A percentile compares a stretch with the other conserved stretches of the same genome.
Conservation (phyloP, 2,888 invertebrate species). For the Erpobdella octoculata region DNA sequence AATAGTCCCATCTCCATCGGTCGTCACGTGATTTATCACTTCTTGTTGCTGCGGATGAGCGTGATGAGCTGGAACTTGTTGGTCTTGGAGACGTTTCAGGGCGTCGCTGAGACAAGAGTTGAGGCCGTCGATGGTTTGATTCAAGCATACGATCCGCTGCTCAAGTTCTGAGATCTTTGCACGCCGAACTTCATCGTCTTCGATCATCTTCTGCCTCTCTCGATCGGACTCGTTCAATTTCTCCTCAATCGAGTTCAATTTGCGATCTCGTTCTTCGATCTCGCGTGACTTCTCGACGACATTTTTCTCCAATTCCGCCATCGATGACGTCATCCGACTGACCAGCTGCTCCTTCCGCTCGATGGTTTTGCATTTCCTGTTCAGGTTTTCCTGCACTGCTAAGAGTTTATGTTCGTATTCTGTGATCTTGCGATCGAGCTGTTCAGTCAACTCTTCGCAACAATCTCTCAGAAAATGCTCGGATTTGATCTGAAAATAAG, state of each 20-base stretch:
- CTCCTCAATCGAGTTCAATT: neutral
- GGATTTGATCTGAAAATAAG: no score
- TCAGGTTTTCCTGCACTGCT: neutral
- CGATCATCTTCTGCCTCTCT: neutral
- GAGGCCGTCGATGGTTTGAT: no score
- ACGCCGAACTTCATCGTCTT: neutral
- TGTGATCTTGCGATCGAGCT: neutral
- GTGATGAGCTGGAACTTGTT: no score
- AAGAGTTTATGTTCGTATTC: neutral
- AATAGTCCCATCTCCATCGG: no score
- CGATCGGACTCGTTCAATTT: neutral
- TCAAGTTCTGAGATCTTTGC: neutral
- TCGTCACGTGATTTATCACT: no score
- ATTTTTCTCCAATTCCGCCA: neutral
- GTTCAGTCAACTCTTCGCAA: neutral
- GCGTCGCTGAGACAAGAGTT: no score
- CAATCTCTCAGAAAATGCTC: no score
- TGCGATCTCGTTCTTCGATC: neutral
- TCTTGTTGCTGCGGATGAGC: no score
- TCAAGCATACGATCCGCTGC: no score
- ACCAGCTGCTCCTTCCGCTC: constrained; percentile 6
- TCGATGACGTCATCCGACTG: neutral
- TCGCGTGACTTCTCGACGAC: neutral
- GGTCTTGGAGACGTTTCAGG: no score
- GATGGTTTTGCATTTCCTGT: constrained; percentile 3